Percentiles rank a stretch among this genome's conserved stretches.
Conservation (phyloP, 2,113 vertebrate species). For the Chaenogobius annularis region DNA sequence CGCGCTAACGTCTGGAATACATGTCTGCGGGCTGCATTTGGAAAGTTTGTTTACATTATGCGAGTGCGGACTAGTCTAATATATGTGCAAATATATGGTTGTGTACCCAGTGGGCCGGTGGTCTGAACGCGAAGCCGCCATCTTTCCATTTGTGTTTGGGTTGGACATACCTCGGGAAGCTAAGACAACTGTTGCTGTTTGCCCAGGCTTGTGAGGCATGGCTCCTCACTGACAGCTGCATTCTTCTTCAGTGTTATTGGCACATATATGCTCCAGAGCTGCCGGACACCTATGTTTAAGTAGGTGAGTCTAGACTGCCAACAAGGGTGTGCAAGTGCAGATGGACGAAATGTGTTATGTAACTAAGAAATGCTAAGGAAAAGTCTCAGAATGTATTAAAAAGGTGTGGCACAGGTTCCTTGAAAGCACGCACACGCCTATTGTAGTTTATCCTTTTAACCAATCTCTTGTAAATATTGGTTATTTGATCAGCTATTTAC, state of each 20-base stretch:
- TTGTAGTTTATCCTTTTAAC: too few species aligned
- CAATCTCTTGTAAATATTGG: too few species aligned
- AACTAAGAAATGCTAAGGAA: not conserved
- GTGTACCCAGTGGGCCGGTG: constrained; percentile 46
- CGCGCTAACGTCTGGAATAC: constrained; percentile 17
- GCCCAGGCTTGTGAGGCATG: constrained; percentile 68
- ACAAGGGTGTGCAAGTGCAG: constrained; percentile 21
- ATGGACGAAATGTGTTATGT: not conserved
- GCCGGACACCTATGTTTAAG: constrained; percentile 20
- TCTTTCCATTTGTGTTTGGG: constrained; percentile 79
- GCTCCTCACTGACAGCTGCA: constrained; percentile 69
- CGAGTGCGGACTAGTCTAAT: constrained; percentile 37
- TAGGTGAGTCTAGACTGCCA: not conserved
- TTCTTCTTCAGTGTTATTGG: constrained; percentile 64
- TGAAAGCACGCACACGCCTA: too few species aligned
- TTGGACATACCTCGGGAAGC: constrained; percentile 81
- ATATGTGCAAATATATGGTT: constrained; percentile 12
- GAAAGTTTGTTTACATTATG: constrained; percentile 36
- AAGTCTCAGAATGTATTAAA: not conserved
- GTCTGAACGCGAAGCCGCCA: constrained; percentile 65
- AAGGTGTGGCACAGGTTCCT: not conserved
- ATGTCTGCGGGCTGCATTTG: constrained; percentile 40
- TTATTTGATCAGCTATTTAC: too few species aligned
- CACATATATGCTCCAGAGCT: constrained; percentile 50
- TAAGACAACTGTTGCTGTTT: constrained; percentile 81